Evolutionary conservation across 2,797 vertebrate genomes (phyloP).

Genomic region (Pipistrellus nathusii): DNA sequence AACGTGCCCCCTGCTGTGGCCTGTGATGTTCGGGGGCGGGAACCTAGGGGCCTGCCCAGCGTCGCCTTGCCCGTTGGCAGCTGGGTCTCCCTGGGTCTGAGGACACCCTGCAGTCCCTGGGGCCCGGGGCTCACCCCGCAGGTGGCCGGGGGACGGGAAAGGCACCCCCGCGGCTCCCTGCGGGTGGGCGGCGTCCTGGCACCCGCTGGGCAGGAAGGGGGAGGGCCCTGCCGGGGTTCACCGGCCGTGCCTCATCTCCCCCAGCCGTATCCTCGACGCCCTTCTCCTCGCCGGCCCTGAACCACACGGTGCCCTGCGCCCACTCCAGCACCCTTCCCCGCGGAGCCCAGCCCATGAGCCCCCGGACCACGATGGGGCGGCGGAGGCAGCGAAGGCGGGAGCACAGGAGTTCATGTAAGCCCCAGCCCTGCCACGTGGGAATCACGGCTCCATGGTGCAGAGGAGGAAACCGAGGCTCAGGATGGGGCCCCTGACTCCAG

Average conservation of each 20-base stretch:
- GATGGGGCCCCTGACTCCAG: neutral
- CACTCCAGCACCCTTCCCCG: slow-evolving; percentile 94
- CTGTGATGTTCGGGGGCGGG: neutral
- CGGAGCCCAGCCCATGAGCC: slow-evolving; percentile 94
- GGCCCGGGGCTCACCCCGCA: neutral
- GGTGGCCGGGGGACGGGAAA: neutral
- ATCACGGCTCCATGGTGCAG: neutral
- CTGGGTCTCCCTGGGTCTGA: neutral
- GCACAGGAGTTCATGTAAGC: slow-evolving; percentile 95
- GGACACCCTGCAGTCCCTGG: neutral
- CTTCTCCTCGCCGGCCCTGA: slow-evolving; percentile 94
- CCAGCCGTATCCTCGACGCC: slow-evolving; percentile 94
- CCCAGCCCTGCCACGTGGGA: neutral
- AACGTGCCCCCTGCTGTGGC: slow-evolving; percentile 60
- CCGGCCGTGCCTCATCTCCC: slow-evolving; percentile 58
- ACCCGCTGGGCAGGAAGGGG: neutral
- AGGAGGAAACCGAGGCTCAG: neutral
- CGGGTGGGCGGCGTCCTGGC: neutral
- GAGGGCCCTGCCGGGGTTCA: slow-evolving; percentile 15
- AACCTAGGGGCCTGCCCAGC: neutral
- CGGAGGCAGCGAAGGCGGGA: slow-evolving; percentile 95
- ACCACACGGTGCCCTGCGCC: slow-evolving; percentile 93
- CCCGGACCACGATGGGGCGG: slow-evolving; percentile 94
- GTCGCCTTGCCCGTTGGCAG: neutral
- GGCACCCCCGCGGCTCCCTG: neutral